Evolutionary conservation across 2,113 vertebrate genomes (phyloP).

Genomic region (Pseudonaja textilis): DNA sequence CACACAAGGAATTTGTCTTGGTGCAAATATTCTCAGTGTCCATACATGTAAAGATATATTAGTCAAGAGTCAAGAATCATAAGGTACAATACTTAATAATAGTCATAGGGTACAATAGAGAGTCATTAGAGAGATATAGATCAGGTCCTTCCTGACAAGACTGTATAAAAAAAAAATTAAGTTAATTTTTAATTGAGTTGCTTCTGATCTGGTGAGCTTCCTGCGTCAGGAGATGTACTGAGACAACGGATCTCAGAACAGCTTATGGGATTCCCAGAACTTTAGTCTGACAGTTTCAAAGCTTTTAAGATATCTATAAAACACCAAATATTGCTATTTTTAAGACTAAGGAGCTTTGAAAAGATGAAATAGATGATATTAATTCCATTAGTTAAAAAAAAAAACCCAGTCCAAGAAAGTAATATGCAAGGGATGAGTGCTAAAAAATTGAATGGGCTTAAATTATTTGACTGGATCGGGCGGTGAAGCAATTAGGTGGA

Average conservation of each 20-base stretch:
- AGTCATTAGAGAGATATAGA: not conserved
- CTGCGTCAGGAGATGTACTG: not conserved
- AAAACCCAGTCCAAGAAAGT: rapidly evolving
- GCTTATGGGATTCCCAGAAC: not conserved
- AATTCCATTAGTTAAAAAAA: not conserved
- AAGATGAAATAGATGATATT: rapidly evolving
- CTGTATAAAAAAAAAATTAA: not conserved
- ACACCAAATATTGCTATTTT: not conserved
- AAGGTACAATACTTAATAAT: too few relatives aligned
- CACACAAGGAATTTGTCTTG: too few relatives aligned
- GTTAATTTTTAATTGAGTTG: not conserved
- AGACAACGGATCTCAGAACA: not conserved
- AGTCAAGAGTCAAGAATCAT: too few relatives aligned
- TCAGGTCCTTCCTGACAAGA: not conserved
- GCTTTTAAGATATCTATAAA: not conserved
- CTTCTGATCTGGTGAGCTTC: not conserved
- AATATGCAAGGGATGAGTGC: rapidly evolving
- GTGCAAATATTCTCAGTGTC: too few relatives aligned
- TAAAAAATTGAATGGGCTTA: slow-evolving; percentile 6
- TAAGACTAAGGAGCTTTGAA: rapidly evolving
- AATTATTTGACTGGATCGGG: slow-evolving; percentile 41
- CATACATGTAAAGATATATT: too few relatives aligned
- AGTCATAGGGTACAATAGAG: too few relatives aligned
- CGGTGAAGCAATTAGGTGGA: too few relatives aligned
- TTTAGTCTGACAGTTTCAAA: not conserved